Base-by-base conservation (phyloP, 2,797 vertebrate species). In the Sebastes wilsoni region DNA sequence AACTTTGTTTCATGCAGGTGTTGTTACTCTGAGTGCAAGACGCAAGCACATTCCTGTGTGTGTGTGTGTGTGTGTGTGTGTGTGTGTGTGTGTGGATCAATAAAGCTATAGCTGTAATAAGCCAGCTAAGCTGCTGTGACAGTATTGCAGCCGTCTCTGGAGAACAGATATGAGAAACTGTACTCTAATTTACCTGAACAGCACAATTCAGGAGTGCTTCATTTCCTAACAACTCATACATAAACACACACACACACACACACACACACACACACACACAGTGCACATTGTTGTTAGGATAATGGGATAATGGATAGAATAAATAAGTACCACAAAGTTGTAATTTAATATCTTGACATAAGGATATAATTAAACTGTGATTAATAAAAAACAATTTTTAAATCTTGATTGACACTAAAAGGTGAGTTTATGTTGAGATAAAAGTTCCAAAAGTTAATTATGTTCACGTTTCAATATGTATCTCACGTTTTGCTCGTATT, bases 101-200 rank as follows among this genome's bases (percentile, higher is more conserved):
- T 94, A 93, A 90, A 80, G 84, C 90, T 76, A 87, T 89, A 86
- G 83, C 82, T 87, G 85, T 91, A 93, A 93, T 93, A 93, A 91
- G 89, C 87, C 75, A 67, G 81, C 85, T 46, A 49, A 83, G 86
- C 89, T 85, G 52, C 79, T 82, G 87, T 92, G 91, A 93, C 91
- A 90, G 84, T 87, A 89, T 89, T 89, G 85, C 81, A 75, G 82
- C 42, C 61, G 61, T 77, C 92, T 87, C 92, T 30, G 46, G 92
- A 90, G 89, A 87, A 72, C 74, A 75, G 72, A 82, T 76, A 86
- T 86, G 87, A 88, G 75, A 87, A 90, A 86, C 72, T 69, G 79
- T 83, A 82, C 74, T 80, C 82, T 88, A 92, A 93, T 92, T 90
- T 89, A 89, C 80, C 70, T 89, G 77, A 76, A 88, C 91, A 88